Evolutionary conservation across 2,888 invertebrate species (phyloP).

Genomic region (Drosophila paracracens): DNA sequence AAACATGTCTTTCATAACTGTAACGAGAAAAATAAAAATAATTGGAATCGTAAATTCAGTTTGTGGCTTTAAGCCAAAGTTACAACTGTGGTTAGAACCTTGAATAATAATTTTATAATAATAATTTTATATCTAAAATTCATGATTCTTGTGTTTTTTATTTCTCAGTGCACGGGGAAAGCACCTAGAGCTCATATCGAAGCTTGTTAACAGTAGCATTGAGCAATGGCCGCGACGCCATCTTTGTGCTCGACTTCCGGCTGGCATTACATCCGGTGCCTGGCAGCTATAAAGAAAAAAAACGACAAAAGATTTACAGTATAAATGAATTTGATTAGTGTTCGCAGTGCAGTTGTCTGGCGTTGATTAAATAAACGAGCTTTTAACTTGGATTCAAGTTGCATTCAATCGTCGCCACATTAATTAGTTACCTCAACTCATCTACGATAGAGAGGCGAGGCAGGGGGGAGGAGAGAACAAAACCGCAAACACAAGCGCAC

Average conservation of each 20-base stretch:
- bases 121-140: not conserved
- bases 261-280: constrained; percentile 68
- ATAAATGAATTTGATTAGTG: constrained; percentile 72
- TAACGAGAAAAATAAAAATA: not conserved
- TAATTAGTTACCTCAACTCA: constrained; percentile 20
- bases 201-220: constrained; percentile 49
- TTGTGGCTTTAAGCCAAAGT: not conserved
- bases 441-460: not conserved
- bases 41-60: not conserved
- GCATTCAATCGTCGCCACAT: constrained; percentile 24
- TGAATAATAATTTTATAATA: not conserved
- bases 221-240: constrained; percentile 38
- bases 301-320: constrained; percentile 59
- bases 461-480: too few relatives aligned
- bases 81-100: not conserved
- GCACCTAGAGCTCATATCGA: constrained; percentile 47
- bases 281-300: constrained; percentile 63
- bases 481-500: constrained; percentile 53
- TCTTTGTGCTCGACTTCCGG: constrained; percentile 65
- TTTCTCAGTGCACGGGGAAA: constrained; percentile 1
- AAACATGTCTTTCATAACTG: not conserved
- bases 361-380: constrained; percentile 40
- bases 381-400: constrained; percentile 12
- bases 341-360: constrained; percentile 10
- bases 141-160: not conserved